phyloP scores from a whole-genome alignment of 2,113 vertebrate genomes.

The Okapia johnstoni region DNA sequence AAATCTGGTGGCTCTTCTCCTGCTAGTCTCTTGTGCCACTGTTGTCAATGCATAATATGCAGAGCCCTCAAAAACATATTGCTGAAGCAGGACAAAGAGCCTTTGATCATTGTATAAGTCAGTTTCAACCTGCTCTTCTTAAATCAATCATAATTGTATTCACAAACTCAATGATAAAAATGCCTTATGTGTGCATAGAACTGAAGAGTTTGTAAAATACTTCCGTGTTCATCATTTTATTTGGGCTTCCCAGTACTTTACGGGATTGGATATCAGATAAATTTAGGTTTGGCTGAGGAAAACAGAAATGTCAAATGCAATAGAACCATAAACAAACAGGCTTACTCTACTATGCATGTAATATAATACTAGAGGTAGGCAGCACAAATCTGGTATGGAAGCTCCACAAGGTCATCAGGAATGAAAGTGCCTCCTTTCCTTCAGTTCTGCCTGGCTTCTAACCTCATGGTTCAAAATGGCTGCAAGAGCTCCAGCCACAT shows the following conservation, averaged over 20 bases:
- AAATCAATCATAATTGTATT: background rate
- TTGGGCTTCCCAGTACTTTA: background rate
- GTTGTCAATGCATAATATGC: background rate
- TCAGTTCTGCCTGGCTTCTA: background rate
- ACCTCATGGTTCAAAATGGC: background rate
- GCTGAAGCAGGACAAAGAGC: background rate
- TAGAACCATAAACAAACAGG: background rate
- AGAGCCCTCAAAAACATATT: background rate
- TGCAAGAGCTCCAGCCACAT: background rate
- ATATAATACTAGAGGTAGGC: background rate
- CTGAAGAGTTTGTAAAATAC: background rate
- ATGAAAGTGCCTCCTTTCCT: background rate
- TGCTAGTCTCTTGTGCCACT: background rate
- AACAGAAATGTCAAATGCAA: background rate
- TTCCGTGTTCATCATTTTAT: constrained; percentile 1
- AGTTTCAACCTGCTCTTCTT: background rate
- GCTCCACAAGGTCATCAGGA: background rate
- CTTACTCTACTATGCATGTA: background rate
- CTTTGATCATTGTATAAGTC: background rate
- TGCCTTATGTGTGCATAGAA: background rate
- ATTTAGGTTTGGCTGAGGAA: background rate
- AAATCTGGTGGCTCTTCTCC: background rate
- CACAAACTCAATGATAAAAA: background rate
- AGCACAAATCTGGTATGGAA: background rate
- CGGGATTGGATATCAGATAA: background rate